These are phyloP conservation scores for Pterocles burchelli DNA, from an alignment of 2,113 vertebrate genomes.

Conservation along the genomic window DNA sequence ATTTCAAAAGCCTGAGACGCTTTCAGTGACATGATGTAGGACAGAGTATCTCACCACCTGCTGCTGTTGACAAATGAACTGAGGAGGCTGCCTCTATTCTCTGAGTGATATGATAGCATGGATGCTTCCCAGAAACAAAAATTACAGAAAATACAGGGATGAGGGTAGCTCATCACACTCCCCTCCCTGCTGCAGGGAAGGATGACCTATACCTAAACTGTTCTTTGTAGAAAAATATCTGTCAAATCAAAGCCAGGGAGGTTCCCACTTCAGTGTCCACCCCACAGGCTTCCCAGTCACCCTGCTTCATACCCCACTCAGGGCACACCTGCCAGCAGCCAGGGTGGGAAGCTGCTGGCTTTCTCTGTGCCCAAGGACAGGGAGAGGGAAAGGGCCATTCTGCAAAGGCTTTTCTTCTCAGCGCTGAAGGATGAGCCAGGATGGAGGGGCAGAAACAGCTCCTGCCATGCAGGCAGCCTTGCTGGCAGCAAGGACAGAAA, in stretches of 20 bases:
- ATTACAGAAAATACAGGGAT: background rate
- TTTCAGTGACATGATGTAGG: background rate
- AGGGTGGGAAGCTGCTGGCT: background rate
- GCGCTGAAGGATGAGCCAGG: background rate
- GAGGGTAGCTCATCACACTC: background rate
- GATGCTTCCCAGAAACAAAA: background rate
- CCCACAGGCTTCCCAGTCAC: background rate
- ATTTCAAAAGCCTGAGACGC: background rate
- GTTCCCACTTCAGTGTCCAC: rapidly evolving
- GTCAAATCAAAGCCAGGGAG: background rate
- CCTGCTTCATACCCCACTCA: rapidly evolving
- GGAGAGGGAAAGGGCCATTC: background rate
- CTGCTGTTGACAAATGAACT: background rate
- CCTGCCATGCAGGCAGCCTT: rapidly evolving
- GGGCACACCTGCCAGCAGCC: rapidly evolving
- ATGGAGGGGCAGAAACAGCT: background rate
- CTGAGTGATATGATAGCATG: rapidly evolving
- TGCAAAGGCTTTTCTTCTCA: background rate
- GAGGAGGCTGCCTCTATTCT: background rate
- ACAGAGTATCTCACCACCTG: background rate
- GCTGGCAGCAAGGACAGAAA: rapidly evolving
- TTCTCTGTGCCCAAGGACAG: background rate
- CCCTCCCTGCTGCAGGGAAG: background rate
- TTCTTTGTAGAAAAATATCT: background rate
- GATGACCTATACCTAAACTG: background rate